Base-by-base conservation (phyloP, 2,113 vertebrate species). In the Onychorhynchus coronatus region DNA sequence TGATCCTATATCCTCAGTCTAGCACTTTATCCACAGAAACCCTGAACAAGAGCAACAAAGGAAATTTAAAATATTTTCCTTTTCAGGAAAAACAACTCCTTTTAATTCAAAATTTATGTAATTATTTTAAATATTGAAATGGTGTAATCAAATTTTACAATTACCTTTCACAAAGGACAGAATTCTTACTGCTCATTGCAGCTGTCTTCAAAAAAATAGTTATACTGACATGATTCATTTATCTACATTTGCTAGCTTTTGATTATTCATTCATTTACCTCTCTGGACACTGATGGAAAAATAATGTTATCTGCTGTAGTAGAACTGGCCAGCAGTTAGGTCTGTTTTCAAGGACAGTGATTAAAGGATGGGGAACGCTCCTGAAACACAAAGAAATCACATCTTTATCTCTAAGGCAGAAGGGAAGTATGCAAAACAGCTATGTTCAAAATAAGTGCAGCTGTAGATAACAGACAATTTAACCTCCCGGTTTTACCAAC, bases 331-430 rank as follows among this genome's bases (percentile, higher is more conserved):
- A 99, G 97, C 98, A 99, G 80, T 99, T 99, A 49, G 94, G 98
- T 85, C 99, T 98, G 95, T 99, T 99, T 97, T 99, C 99, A 94
- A 99, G 97, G 28, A 98, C 98, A 35, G 96, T 99, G 97, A 99
- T 99, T 95, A 98, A 98, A 4, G 99, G 99, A 84, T 99, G 99
- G 85, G 99, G 98, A 94, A 39, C 97, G 66, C 85, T 98, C 98
- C 99, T 99, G 97, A 62, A 97, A 97, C 70, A 97, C 33, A 97
- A 49, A 95, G 53, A 86, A 89, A 91, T 63, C 3, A 66, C 19
- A 66, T 77, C 77, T 68, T 8, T 9, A 66, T 63, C 28, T 75
- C 22, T 27, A 75, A 63, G 4, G 22, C 23, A 78, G 39, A 55
- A 52, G 79, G 12, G 0, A 2, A 72, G 11, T 2, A 13, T 22